Evolutionary conservation across 2,888 invertebrate genomes (phyloP).

Genomic region (Agrotis puta): DNA sequence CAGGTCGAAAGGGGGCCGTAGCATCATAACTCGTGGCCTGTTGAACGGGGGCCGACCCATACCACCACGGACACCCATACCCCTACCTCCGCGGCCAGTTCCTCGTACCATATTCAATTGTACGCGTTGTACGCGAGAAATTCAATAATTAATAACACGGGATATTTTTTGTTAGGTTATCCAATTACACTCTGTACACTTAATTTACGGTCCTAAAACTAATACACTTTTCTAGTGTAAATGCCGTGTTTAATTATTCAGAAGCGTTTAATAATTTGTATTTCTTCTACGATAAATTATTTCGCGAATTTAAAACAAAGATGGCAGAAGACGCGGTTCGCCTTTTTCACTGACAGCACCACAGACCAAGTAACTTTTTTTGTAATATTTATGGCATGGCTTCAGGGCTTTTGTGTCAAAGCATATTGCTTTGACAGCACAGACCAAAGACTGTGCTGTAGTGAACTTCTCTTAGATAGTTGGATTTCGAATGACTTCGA

Average conservation of each 20-base stretch:
- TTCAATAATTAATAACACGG: slow-evolving; percentile 1
- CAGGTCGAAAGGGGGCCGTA: slow-evolving; percentile 96
- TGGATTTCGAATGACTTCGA: too few relatives aligned
- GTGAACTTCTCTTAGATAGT: too few relatives aligned
- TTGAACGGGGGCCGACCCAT: slow-evolving; percentile 90
- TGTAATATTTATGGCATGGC: too few relatives aligned
- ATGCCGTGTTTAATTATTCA: background rate
- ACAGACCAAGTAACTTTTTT: too few relatives aligned
- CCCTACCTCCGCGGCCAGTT: slow-evolving; percentile 92
- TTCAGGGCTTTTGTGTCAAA: too few relatives aligned
- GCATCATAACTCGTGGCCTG: slow-evolving; percentile 85
- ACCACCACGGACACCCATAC: slow-evolving; percentile 92
- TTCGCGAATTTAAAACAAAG: slow-evolving; percentile 21
- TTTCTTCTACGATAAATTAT: too few relatives aligned
- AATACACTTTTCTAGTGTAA: background rate
- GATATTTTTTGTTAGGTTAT: slow-evolving; percentile 47
- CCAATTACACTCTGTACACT: background rate
- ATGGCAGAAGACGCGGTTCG: slow-evolving; percentile 43
- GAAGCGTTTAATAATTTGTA: background rate
- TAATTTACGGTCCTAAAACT: background rate
- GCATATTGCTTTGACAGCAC: too few relatives aligned
- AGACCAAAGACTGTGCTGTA: too few relatives aligned
- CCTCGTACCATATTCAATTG: slow-evolving; percentile 93
- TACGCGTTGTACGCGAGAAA: background rate
- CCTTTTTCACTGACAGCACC: too few relatives aligned